A percentile compares a stretch with the other conserved stretches of the same genome.
phyloP scores from a whole-genome alignment of 2,888 invertebrate species.

The Entomobrya proxima region DNA sequence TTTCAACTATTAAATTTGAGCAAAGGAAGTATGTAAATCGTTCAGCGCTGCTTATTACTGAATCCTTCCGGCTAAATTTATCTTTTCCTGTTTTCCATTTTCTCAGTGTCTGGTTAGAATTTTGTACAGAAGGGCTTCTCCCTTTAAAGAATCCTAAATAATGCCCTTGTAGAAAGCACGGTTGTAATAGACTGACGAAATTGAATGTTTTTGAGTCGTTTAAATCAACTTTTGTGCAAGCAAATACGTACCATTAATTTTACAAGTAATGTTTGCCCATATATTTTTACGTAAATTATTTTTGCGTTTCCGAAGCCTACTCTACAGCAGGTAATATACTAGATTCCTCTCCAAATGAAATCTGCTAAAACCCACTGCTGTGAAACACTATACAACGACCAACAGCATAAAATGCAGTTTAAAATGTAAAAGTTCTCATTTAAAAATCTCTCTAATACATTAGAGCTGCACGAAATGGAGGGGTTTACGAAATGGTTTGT shows the following conservation, averaged over 20 bases:
- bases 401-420: constrained; percentile 19
- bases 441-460: background rate
- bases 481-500: background rate
- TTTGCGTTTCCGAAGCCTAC: background rate
- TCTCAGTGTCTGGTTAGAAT: background rate
- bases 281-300: no score
- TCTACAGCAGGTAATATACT: background rate
- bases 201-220: no score
- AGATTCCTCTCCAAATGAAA: constrained; percentile 11
- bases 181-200: no score
- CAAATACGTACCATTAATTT: no score
- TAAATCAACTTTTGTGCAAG: no score
- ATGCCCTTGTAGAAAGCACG: no score
- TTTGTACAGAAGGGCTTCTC: background rate
- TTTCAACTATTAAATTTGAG: background rate
- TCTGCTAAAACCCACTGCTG: constrained; percentile 48
- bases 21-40: constrained; percentile 23
- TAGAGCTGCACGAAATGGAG: constrained; percentile 5
- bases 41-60: background rate
- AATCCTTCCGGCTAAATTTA: constrained; percentile 18
- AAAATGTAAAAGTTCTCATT: background rate
- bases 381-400: constrained; percentile 37
- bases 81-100: background rate
- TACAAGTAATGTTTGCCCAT: no score
- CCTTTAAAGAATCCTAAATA: no score